Base-by-base conservation (phyloP, 2,797 vertebrate genomes). In the Moxostoma hubbsi region DNA sequence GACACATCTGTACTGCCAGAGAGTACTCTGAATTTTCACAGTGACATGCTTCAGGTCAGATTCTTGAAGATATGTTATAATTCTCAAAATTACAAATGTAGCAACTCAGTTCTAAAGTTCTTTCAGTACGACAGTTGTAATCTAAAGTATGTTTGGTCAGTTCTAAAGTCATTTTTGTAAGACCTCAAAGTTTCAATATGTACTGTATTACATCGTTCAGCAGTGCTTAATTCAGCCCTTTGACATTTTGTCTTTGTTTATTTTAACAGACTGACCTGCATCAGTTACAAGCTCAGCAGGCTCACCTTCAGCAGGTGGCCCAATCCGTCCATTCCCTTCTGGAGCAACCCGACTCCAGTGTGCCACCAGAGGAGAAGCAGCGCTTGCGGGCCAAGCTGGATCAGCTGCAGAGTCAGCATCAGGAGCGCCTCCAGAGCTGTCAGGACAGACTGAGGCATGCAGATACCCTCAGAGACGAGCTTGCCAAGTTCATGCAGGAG, bases 271-370 rank as follows among this genome's bases (percentile, higher is more conserved):
- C 82, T 0, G 94, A 88, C 88, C 94, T 98, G 68, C 94, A 95
- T 90, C 95, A 96, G 89, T 94, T 99, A 83, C 95, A 97, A 84
- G 90, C 95, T 57, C 96, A 98, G 83, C 98, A 99, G 87, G 94
- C 96, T 45, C 93, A 96, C 7, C 83, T 99, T 10, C 93, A 98
- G 73, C 90, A 97, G 85, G 93, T 96, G 69, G 91, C 94, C 0
- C 97, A 98, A 86, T 92, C 96, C 0, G 92, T 94, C 0, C 97
- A 95, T 78, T 92, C 95, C 0, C 95, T 99, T 51, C 90, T 99
- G 89, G 96, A 96, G 2, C 95, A 94, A 61, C 95, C 97, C 0
- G 92, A 97, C 86, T 94, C 88, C 11, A 91, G 92, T 2, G 93
- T 99, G 62, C 86, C 93, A 0, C 90, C 90, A 0, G 93, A 95